Evolutionary conservation across 2,888 invertebrate species (phyloP).

Genomic region (Drosophila histrio): DNA sequence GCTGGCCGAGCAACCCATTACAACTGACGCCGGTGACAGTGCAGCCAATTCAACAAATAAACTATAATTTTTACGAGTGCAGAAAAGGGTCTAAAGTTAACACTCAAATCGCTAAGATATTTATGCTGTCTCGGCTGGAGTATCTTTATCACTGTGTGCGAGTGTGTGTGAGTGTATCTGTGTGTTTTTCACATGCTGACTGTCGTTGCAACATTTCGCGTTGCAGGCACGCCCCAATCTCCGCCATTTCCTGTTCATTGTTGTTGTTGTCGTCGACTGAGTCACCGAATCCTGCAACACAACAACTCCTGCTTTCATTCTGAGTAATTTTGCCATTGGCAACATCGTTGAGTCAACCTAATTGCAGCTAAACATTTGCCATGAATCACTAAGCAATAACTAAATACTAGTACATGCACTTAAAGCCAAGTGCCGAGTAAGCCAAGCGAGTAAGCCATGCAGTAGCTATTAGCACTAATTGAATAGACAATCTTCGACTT

Average conservation of each 20-base stretch:
- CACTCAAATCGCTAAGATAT: slow-evolving; percentile 51
- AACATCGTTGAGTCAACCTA: slow-evolving; percentile 36
- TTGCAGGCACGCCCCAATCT: slow-evolving; percentile 45
- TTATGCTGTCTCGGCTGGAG: slow-evolving; percentile 28
- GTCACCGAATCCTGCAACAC: slow-evolving; percentile 52
- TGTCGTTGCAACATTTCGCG: slow-evolving; percentile 68
- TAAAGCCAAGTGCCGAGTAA: background rate
- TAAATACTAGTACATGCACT: slow-evolving; percentile 36
- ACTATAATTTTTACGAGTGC: slow-evolving; percentile 72
- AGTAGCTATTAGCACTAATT: slow-evolving; percentile 4
- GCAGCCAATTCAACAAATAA: slow-evolving; percentile 52
- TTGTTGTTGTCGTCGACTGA: slow-evolving; percentile 51
- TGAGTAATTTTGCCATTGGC: background rate
- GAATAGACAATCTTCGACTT: slow-evolving; percentile 83
- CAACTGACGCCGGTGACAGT: slow-evolving; percentile 52
- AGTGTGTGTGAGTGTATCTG: slow-evolving; percentile 12
- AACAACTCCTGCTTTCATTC: slow-evolving; percentile 1
- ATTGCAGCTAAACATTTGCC: slow-evolving; percentile 24
- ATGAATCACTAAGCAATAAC: slow-evolving; percentile 24
- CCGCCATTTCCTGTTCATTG: slow-evolving; percentile 64
- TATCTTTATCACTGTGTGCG: slow-evolving; percentile 6
- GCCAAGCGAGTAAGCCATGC: slow-evolving; percentile 31
- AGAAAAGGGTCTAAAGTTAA: slow-evolving; percentile 24
- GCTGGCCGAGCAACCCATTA: slow-evolving; percentile 44
- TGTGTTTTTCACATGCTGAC: slow-evolving; percentile 16